Evolutionary conservation across 2,797 vertebrate genomes (phyloP).

Genomic region (Ataeniobius toweri): DNA sequence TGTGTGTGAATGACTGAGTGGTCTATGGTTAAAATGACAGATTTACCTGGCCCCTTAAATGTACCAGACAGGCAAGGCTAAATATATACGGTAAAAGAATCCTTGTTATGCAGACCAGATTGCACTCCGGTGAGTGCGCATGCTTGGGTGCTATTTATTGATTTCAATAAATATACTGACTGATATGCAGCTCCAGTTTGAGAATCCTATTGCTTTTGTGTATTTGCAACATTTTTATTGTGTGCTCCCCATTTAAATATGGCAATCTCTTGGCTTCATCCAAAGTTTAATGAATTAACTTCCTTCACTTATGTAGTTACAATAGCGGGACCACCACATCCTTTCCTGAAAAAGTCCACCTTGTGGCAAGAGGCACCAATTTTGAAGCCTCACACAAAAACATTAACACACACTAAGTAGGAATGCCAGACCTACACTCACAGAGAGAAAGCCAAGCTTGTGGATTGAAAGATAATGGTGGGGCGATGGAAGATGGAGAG

Average conservation of each 20-base stretch:
- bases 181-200: slow-evolving; percentile 2
- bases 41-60: slow-evolving; percentile 81
- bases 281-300: slow-evolving; percentile 69
- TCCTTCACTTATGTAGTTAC: slow-evolving; percentile 68
- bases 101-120: slow-evolving; percentile 69
- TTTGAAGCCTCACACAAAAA: slow-evolving; percentile 61
- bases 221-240: background rate
- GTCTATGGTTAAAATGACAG: slow-evolving; percentile 77
- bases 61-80: slow-evolving; percentile 74
- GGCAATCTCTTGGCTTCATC: slow-evolving; percentile 46
- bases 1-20: slow-evolving; percentile 41
- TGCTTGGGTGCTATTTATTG: slow-evolving; percentile 12
- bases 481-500: slow-evolving; percentile 1
- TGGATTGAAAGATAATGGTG: slow-evolving; percentile 16
- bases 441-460: slow-evolving; percentile 46
- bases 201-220: slow-evolving; percentile 3
- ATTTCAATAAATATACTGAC: slow-evolving; percentile 23
- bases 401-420: slow-evolving; percentile 60
- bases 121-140: slow-evolving; percentile 15
- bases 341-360: slow-evolving; percentile 61
- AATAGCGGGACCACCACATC: slow-evolving; percentile 59
- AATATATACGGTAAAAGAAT: slow-evolving; percentile 74
- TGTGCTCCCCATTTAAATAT: slow-evolving; percentile 17
- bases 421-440: slow-evolving; percentile 45
- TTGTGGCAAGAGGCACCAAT: slow-evolving; percentile 57